Evolutionary conservation across 2,113 vertebrate species (phyloP), one percentile per base, ranked within the genome.

Genomic region (Siniperca chuatsi): DNA sequence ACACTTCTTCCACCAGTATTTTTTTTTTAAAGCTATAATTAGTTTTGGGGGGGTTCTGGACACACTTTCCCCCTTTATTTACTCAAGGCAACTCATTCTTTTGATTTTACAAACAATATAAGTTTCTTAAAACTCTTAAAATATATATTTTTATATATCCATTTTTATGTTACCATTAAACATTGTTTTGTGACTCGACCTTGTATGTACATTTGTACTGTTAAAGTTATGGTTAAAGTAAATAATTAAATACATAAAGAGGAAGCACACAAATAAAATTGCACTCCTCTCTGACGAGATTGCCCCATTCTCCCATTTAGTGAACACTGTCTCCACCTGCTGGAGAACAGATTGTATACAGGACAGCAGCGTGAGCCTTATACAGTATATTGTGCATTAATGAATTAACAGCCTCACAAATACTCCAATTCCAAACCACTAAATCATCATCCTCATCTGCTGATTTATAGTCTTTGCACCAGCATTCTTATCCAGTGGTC

Each of bases 311-410:
- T 40, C 16, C 4, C 1, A 62, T 60, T 46, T 42, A 37, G 29
- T 18, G 18, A 67, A 20, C 23, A 23, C 44, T 78, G 79, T 75
- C 65, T 66, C 74, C 69, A 57, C 29, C 87, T 85, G 25, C 79
- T 85, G 83, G 79, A 71, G 21, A 50, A 70, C 1, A 37, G 5
- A 48, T 10, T 25, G 2, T 3, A 70, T 13, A 60, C 29, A 3
- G 1, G 25, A 70, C 69, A 42, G 3, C 9, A 64, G 10, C 2
- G 4, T 1, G 1, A 42, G 12, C 9, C 15, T 1, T 8, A 29
- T 29, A 29, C 29, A 29, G 9, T 2, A 55, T 48, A 18, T 15
- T 69, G 4, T 12, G 8, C 11, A 40, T 42, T 52, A 3, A 68
- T 62, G 16, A 75, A 37, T 20, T 8, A 75, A 10, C 35, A 21